These are phyloP conservation scores for Perizoma flavofasciatum DNA, from an alignment of 2,888 invertebrate genomes.

Conservation along the genomic window DNA sequence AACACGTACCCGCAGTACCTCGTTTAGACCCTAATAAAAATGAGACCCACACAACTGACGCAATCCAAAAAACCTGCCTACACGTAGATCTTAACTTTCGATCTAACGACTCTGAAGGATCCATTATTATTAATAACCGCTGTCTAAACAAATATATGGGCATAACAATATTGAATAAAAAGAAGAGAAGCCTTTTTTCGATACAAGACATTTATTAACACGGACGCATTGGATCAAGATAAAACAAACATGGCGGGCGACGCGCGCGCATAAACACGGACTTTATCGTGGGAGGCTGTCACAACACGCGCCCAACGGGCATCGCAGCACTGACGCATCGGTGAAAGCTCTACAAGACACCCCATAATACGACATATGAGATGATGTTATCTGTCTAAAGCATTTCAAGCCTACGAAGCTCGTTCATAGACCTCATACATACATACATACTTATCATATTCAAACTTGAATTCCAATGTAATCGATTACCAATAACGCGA, in stretches of 20 bases:
- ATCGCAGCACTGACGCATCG: constrained; percentile 64
- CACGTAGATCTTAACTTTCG: constrained; percentile 78
- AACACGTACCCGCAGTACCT: constrained; percentile 63
- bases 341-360: constrained; percentile 77
- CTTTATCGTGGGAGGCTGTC: constrained; percentile 83
- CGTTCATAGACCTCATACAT: constrained; percentile 38
- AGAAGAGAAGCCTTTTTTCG: constrained; percentile 63
- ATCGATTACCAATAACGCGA: constrained; percentile 56
- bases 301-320: constrained; percentile 76
- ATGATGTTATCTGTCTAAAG: constrained; percentile 66
- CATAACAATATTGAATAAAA: constrained; percentile 69
- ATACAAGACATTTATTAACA: constrained; percentile 82
- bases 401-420: constrained; percentile 73
- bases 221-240: constrained; percentile 78
- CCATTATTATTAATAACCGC: constrained; percentile 82
- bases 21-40: constrained; percentile 72
- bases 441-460: constrained; percentile 43
- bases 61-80: constrained; percentile 75
- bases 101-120: constrained; percentile 76
- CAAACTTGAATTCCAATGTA: constrained; percentile 52
- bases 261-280: constrained; percentile 78
- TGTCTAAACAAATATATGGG: constrained; percentile 79
- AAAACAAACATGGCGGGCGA: constrained; percentile 82
- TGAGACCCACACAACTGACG: constrained; percentile 69
- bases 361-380: constrained; percentile 65